Evolutionary conservation across 2,113 vertebrate genomes (phyloP).

Genomic region (Cepphus grylle): DNA sequence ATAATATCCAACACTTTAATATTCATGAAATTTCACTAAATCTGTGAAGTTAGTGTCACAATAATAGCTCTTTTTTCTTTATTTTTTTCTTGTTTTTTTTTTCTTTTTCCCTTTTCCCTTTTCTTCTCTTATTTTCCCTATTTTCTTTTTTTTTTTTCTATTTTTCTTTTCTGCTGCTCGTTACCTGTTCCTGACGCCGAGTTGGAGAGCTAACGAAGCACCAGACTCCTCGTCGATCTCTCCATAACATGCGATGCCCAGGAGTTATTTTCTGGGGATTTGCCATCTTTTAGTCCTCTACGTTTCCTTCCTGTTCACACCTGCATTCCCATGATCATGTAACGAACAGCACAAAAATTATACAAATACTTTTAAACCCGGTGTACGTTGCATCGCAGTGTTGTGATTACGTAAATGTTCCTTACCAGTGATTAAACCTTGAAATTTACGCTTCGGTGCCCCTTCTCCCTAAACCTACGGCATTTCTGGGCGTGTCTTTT

Average conservation of each 20-base stretch:
- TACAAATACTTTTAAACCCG: too few relatives aligned
- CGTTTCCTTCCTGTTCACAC: fast-evolving
- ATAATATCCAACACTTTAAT: background rate
- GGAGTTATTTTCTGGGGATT: background rate
- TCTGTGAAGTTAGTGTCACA: background rate
- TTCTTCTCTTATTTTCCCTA: background rate
- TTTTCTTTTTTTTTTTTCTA: background rate
- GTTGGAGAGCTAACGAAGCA: too few relatives aligned
- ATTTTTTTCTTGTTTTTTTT: background rate
- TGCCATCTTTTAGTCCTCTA: too few relatives aligned
- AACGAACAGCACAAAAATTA: fast-evolving
- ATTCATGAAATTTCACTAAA: background rate
- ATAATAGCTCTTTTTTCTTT: background rate
- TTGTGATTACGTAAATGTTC: background rate
- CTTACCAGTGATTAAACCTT: too few relatives aligned
- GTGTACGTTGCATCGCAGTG: fast-evolving
- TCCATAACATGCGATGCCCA: fast-evolving
- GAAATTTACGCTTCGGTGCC: too few relatives aligned
- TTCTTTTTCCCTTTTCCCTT: too few relatives aligned
- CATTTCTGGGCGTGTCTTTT: fast-evolving
- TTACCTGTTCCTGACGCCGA: background rate
- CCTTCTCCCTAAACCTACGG: fast-evolving
- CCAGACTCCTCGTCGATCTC: background rate
- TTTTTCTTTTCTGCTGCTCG: too few relatives aligned
- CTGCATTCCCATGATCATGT: fast-evolving